phyloP scores from a whole-genome alignment of 2,888 invertebrate genomes.

The Taenaris catops region DNA sequence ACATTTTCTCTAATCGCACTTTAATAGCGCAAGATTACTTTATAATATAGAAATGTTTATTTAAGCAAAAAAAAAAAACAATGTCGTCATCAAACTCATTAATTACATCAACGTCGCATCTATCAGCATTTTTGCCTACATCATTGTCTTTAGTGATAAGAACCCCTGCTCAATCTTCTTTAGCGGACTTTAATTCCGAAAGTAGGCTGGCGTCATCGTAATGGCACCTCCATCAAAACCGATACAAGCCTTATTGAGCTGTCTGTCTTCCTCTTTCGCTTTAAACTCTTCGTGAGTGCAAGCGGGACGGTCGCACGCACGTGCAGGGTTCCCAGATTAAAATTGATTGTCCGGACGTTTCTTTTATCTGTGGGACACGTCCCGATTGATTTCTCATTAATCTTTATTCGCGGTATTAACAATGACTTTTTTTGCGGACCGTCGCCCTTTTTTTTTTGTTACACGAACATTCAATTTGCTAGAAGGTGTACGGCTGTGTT shows the following conservation, averaged over 20 bases:
- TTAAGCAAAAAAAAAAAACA: too few relatives aligned
- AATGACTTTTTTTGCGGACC: slow-evolving; percentile 40
- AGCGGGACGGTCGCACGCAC: slow-evolving; percentile 38
- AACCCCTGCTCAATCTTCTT: slow-evolving; percentile 69
- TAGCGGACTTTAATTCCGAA: slow-evolving; percentile 71
- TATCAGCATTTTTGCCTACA: slow-evolving; percentile 67
- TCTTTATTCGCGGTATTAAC: slow-evolving; percentile 69
- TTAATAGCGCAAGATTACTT: too few relatives aligned
- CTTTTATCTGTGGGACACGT: slow-evolving; percentile 63
- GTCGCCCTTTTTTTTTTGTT: slow-evolving; percentile 11
- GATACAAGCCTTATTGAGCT: slow-evolving; percentile 42
- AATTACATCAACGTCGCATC: slow-evolving; percentile 41
- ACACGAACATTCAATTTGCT: slow-evolving; percentile 12
- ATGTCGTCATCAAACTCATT: too few relatives aligned
- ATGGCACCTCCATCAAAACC: slow-evolving; percentile 60
- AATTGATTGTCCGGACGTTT: slow-evolving; percentile 72
- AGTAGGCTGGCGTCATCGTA: slow-evolving; percentile 67
- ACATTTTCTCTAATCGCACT: too few relatives aligned
- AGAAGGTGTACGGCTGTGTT: slow-evolving; percentile 1
- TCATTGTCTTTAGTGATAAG: slow-evolving; percentile 73
- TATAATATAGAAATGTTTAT: too few relatives aligned
- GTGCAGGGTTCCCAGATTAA: slow-evolving; percentile 67
- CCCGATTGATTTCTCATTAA: slow-evolving; percentile 76
- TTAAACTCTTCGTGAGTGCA: slow-evolving; percentile 15
- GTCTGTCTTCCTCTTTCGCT: slow-evolving; percentile 35